These are phyloP conservation scores for Plectropomus leopardus DNA, from an alignment of 2,113 vertebrate genomes.

Conservation along the genomic window DNA sequence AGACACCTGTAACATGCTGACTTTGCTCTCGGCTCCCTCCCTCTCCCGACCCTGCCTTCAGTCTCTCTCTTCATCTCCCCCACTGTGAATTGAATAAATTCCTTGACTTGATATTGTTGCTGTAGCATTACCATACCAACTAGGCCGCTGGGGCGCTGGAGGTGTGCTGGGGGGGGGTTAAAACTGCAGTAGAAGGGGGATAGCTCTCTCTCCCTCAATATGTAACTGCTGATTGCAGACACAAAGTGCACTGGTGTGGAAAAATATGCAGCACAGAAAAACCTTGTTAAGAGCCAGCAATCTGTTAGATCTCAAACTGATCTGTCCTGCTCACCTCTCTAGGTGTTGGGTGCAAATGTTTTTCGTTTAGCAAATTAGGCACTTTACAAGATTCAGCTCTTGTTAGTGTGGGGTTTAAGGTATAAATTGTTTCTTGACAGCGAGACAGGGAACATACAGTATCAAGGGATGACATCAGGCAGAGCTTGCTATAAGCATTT, in stretches of 20 bases:
- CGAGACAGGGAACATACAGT: background rate
- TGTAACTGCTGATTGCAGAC: slow-evolving; percentile 64
- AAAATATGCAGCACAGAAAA: slow-evolving; percentile 61
- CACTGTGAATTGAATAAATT: slow-evolving; percentile 39
- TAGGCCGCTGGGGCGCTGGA: background rate
- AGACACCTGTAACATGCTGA: slow-evolving; percentile 50
- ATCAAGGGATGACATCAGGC: background rate
- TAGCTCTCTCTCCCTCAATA: slow-evolving; percentile 35
- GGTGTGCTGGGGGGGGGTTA: slow-evolving; percentile 17
- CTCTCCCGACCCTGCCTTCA: slow-evolving; percentile 4
- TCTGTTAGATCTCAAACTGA: slow-evolving; percentile 51
- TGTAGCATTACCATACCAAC: slow-evolving; percentile 48
- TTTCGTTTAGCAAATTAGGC: slow-evolving; percentile 46
- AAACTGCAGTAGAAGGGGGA: slow-evolving; percentile 29
- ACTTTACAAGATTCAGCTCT: background rate
- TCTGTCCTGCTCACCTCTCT: slow-evolving; percentile 27
- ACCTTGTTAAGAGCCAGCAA: slow-evolving; percentile 60
- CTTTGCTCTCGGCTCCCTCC: slow-evolving; percentile 30
- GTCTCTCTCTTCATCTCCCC: slow-evolving; percentile 30
- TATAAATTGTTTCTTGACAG: background rate
- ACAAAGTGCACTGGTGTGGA: slow-evolving; percentile 54
- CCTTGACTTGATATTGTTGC: slow-evolving; percentile 52
- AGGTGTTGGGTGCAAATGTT: slow-evolving; percentile 29
- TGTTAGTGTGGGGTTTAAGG: background rate
- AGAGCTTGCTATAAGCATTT: background rate